A percentile compares a stretch with the other conserved stretches of the same genome.
Evolutionary conservation across 2,888 invertebrate genomes (phyloP).

Genomic region (Metalampra italica): DNA sequence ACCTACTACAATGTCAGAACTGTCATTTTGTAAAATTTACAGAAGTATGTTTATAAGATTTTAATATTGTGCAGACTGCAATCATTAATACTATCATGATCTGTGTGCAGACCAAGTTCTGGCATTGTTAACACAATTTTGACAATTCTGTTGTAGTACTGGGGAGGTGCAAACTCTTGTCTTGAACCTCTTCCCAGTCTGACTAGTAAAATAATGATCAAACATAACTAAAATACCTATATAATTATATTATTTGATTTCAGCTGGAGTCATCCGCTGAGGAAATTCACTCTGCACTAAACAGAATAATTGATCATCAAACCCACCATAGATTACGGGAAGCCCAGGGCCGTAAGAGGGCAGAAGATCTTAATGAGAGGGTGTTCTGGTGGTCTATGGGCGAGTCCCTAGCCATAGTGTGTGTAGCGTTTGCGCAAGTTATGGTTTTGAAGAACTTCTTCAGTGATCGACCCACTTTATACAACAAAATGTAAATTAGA

Average conservation of each 20-base stretch:
- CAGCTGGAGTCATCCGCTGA: slow-evolving; percentile 96
- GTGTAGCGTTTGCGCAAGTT: slow-evolving; percentile 94
- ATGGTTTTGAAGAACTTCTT: slow-evolving; percentile 95
- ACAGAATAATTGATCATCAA: slow-evolving; percentile 94
- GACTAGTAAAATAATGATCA: too few species aligned
- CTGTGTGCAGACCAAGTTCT: too few species aligned
- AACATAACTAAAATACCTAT: too few species aligned
- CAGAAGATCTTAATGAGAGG: slow-evolving; percentile 96
- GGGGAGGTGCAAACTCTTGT: too few species aligned
- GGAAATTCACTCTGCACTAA: slow-evolving; percentile 93
- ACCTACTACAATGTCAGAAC: too few species aligned
- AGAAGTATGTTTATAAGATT: too few species aligned
- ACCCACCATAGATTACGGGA: slow-evolving; percentile 97
- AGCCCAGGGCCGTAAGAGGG: slow-evolving; percentile 95
- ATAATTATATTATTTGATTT: slow-evolving; percentile 23
- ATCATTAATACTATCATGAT: too few species aligned
- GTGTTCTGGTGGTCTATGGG: slow-evolving; percentile 96
- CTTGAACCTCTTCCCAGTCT: too few species aligned
- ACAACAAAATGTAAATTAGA: slow-evolving; percentile 62
- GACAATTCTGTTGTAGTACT: too few species aligned
- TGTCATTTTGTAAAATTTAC: too few species aligned
- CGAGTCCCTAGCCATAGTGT: slow-evolving; percentile 90
- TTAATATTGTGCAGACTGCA: too few species aligned
- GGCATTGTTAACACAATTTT: too few species aligned
- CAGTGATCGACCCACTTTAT: slow-evolving; percentile 70